Evolutionary conservation across 2,888 invertebrate species (phyloP), one percentile per base, ranked within the genome.

Genomic region (Mythimna ferrago): DNA sequence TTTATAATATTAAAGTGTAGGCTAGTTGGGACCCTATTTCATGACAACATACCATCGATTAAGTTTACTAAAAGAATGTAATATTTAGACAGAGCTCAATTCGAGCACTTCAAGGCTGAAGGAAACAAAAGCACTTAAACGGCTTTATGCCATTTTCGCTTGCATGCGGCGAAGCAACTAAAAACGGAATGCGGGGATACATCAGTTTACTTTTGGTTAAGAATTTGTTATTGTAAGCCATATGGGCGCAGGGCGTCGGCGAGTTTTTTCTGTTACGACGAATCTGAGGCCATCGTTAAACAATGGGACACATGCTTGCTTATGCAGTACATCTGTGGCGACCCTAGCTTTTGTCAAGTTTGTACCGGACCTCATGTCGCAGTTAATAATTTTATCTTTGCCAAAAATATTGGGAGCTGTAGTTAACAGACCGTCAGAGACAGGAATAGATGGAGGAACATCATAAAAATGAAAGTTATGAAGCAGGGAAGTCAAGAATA

Each of bases 151-250:
- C 93, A 92, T 93, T 93, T 90, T 91, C 80, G 86, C 81, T 76
- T 78, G 85, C 80, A 77, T 80, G 76, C 86, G 81, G 68, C 85
- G 68, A 68, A 74, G 81, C 77, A 68, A 86, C 85, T 89, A 89
- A 86, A 93, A 92, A 88, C 90, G 91, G 92, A 89, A 91, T 91
- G 88, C 89, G 88, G 90, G 91, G 92, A 93, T 94, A 92, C 93
- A 92, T 94, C 87, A 86, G 94, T 95, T 95, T 94, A 94, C 94
- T 94, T 95, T 94, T 91, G 94, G 94, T 94, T 94, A 94, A 94
- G 94, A 94, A 94, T 94, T 94, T 95, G 95, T 95, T 95, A 92
- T 95, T 94, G 91, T 94, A 92, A 94, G 93, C 94, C 95, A 95
- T 95, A 94, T 95, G 95, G 93, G 89, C 90, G 91, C 94, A 92